Conservation (phyloP, 2,888 invertebrate genomes). For the Xestobium rufovillosum region DNA sequence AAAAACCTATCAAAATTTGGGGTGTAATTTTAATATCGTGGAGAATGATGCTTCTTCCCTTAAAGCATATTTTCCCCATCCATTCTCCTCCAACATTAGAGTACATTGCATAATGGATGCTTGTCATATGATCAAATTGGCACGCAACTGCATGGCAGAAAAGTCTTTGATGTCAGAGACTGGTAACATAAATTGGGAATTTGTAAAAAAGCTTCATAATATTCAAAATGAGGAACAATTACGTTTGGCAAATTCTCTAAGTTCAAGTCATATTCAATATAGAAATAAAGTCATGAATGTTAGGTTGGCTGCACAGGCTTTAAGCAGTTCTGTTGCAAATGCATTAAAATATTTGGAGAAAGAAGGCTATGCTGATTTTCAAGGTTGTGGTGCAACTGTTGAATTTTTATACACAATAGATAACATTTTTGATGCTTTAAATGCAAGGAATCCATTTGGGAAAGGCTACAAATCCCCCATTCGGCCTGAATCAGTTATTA, state of each 20-base stretch:
- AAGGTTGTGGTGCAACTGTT: too few species aligned
- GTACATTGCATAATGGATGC: slow-evolving; percentile 19
- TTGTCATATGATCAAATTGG: slow-evolving; percentile 22
- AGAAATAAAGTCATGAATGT: slow-evolving; percentile 25
- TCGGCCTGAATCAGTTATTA: slow-evolving; percentile 12
- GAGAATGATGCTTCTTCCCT: too few species aligned
- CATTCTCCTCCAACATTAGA: slow-evolving; percentile 7
- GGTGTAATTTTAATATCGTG: slow-evolving; percentile 12
- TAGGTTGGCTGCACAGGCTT: slow-evolving; percentile 21
- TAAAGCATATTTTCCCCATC: slow-evolving; percentile 20
- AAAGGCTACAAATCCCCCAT: slow-evolving; percentile 24
- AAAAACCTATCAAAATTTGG: slow-evolving; percentile 17
- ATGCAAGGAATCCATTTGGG: slow-evolving; percentile 23
- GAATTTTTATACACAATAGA: too few species aligned
- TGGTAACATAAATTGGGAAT: slow-evolving; percentile 16
- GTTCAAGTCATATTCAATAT: slow-evolving; percentile 20
- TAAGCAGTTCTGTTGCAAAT: slow-evolving; percentile 22
- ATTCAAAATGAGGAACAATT: slow-evolving; percentile 20
- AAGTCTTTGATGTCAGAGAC: slow-evolving; percentile 13
- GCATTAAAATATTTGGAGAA: too few species aligned
- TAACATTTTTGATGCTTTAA: too few species aligned
- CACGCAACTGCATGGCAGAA: slow-evolving; percentile 19
- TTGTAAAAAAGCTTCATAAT: slow-evolving; percentile 17
- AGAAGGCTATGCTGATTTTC: too few species aligned
- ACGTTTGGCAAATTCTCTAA: slow-evolving; percentile 22